Base-by-base conservation (phyloP, 1,140 invertebrate species). In the Drosophila rhopaloa region DNA sequence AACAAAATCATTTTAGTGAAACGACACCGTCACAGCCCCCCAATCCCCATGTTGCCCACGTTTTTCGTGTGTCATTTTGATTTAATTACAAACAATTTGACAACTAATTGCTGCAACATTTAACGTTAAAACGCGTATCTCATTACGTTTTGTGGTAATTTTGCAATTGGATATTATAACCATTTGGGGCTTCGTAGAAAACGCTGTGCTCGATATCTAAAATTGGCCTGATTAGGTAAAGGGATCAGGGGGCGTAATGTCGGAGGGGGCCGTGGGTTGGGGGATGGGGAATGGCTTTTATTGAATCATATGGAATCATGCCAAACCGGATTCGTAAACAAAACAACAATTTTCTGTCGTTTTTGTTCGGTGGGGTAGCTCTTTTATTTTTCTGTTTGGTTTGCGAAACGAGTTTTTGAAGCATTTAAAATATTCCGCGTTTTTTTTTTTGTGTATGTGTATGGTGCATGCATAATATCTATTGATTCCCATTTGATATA, bases 1-100 rank as follows among this genome's bases (percentile, higher is more conserved):
- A 62, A 66, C 47, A 47, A 79, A 88, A 88, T 84, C 76, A 84
- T 88, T 90, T 88, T 81, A 81, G 68, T 78, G 67, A 88, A 88
- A 86, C 71, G 80, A 60, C 84, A 67, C 55, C 67, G 79, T 79
- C 83, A 88, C 54, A 77, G 1, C n/a, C n/a, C 9, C 29, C n/a
- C 11, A 4, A 32, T 27, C 24, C n/a, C 16, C 24, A n/a, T 27
- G 16, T 37, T 6, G 19, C 13, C 40, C 11, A 29, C 40, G 46
- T 46, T 77, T 88, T 88, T 75, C 79, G 59, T 88, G 76, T 89
- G 76, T 88, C 85, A 81, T 81, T 89, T 90, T 89, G 84, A 89
- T 89, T 89, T 89, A 89, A 89, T 89, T 89, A 89, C 84, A 79
- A 89, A 89, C 84, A 89, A 89, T 89, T 89, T 90, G 84, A 89